Conservation (phyloP, 2,888 invertebrate species). For the Thelaira solivaga region DNA sequence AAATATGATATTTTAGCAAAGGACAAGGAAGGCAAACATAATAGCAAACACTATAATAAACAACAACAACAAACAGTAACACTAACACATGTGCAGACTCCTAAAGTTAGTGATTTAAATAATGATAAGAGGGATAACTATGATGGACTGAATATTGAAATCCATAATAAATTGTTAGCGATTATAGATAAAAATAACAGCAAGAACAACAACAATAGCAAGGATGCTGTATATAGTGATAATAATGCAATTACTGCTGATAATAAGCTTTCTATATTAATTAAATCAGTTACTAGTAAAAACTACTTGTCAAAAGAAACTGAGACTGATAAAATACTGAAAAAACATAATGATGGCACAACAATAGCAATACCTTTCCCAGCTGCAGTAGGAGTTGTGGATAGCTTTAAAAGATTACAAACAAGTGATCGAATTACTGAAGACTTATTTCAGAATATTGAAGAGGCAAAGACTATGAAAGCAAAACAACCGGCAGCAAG, state of each 20-base stretch:
- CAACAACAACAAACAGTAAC: conserved; percentile 14
- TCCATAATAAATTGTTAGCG: conserved; percentile 26
- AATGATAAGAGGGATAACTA: background rate
- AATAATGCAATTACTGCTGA: conserved; percentile 15
- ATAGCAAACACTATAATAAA: background rate
- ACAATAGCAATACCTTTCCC: background rate
- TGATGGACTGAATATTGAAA: conserved; percentile 1
- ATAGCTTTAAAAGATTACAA: background rate
- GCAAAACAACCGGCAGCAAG: background rate
- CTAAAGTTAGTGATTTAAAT: background rate
- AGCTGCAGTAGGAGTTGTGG: background rate
- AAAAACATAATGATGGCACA: conserved; percentile 17
- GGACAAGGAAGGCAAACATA: conserved; percentile 9
- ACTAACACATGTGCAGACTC: background rate
- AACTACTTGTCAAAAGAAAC: no score
- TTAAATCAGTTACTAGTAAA: conserved; percentile 19
- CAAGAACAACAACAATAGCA: background rate
- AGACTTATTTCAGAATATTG: background rate
- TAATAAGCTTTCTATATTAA: conserved; percentile 37
- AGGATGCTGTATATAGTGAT: background rate
- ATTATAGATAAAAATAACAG: conserved; percentile 29
- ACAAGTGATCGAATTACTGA: background rate
- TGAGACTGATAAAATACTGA: background rate
- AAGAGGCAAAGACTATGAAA: background rate
- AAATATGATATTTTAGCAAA: conserved; percentile 15